Evolutionary conservation across 2,888 invertebrate genomes (phyloP).

Genomic region (Meteorus colon): DNA sequence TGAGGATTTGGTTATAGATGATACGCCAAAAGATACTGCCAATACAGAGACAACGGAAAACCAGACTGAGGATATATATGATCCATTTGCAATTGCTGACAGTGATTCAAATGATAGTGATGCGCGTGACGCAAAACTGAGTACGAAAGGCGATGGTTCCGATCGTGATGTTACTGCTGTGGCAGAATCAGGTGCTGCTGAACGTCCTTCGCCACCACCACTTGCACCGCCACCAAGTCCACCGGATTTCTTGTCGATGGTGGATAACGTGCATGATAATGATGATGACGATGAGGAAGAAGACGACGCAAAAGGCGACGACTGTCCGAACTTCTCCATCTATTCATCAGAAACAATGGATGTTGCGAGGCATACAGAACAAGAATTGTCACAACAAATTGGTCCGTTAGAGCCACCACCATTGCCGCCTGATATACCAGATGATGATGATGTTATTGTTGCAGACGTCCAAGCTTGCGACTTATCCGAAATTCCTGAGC

Average conservation of each 20-base stretch:
- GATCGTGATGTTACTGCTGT: background rate
- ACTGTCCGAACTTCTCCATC: slow-evolving; percentile 89
- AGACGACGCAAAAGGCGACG: slow-evolving; percentile 78
- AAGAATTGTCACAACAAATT: slow-evolving; percentile 69
- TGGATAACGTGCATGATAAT: slow-evolving; percentile 3
- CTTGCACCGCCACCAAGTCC: slow-evolving; percentile 50
- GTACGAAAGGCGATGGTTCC: background rate
- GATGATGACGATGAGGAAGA: slow-evolving; percentile 65
- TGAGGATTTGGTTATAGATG: slow-evolving; percentile 69
- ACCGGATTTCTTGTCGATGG: slow-evolving; percentile 40
- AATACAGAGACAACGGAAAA: slow-evolving; percentile 30
- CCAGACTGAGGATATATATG: slow-evolving; percentile 64
- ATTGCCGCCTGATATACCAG: slow-evolving; percentile 61
- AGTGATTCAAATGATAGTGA: slow-evolving; percentile 66
- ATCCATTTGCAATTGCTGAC: slow-evolving; percentile 67
- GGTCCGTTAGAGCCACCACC: slow-evolving; percentile 67
- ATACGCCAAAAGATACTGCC: slow-evolving; percentile 64
- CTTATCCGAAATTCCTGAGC: slow-evolving; percentile 67
- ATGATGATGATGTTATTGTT: slow-evolving; percentile 57
- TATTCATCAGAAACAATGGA: slow-evolving; percentile 88
- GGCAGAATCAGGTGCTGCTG: background rate
- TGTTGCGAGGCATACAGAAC: slow-evolving; percentile 77
- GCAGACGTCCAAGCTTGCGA: slow-evolving; percentile 67
- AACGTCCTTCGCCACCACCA: slow-evolving; percentile 20
- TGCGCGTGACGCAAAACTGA: slow-evolving; percentile 29